Conservation (phyloP, 2,888 invertebrate species). For the Meganola albula region DNA sequence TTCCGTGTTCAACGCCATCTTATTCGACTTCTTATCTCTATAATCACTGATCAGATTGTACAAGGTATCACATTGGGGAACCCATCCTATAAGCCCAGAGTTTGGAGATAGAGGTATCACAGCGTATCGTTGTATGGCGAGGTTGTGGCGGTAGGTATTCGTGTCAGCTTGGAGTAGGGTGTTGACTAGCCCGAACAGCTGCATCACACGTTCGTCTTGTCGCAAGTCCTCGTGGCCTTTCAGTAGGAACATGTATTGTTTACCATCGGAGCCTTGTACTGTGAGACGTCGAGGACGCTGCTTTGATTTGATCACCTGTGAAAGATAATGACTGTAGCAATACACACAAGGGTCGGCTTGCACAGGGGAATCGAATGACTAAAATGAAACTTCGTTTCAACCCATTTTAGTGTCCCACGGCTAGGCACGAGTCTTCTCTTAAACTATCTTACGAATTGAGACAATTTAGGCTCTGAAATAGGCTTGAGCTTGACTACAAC, state of each 20-base stretch:
- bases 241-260: constrained; percentile 98
- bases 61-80: constrained; percentile 98
- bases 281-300: constrained; percentile 97
- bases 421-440: too few relatives aligned
- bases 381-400: too few relatives aligned
- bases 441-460: too few relatives aligned
- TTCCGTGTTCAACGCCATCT: constrained; percentile 95
- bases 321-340: too few relatives aligned
- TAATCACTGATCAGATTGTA: constrained; percentile 98
- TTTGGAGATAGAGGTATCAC: constrained; percentile 99
- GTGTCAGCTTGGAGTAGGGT: constrained; percentile 95
- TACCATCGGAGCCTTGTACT: constrained; percentile 96
- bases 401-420: too few relatives aligned
- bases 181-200: constrained; percentile 97
- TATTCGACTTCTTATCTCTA: constrained; percentile 90
- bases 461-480: too few relatives aligned
- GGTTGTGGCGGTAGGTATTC: constrained; percentile 94
- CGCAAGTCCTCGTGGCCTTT: constrained; percentile 99
- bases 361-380: too few relatives aligned
- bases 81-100: constrained; percentile 99
- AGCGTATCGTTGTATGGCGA: constrained; percentile 91
- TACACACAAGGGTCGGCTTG: too few relatives aligned
- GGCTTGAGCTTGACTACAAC: too few relatives aligned
- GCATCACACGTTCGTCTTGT: constrained; percentile 99
- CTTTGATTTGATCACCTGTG: constrained; percentile 96